Evolutionary conservation across 2,888 invertebrate genomes (phyloP), one percentile per base, ranked within the genome.

Genomic region (Nesidiocoris tenuis): DNA sequence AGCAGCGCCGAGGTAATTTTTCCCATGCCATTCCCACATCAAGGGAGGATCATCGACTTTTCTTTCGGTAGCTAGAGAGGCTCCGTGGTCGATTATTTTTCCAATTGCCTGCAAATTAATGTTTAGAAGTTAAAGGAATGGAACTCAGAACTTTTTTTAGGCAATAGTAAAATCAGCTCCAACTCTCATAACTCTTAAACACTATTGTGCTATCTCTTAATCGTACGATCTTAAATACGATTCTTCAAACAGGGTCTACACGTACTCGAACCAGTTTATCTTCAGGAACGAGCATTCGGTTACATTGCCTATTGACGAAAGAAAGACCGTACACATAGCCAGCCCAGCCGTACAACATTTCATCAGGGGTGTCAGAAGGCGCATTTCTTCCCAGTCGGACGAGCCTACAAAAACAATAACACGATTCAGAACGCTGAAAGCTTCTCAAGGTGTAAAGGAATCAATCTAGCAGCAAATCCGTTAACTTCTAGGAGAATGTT

Each of bases 1-100:
- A 64, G 96, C 96, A 59, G 92, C 95, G 18, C 96, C 96, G 67
- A 94, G 85, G 82, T 96, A 96, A 82, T 90, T 87, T 82, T 90
- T 91, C 56, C 90, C 90, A 84, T 96, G 95, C 95, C 95, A 96
- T 81, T 90, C 87, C 85, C 91, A 96, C 87, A 93, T 88, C 57
- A 96, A 85, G 0, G 94, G 92, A 79, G 87, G 55, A 54, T 18
- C 21, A 2, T 71, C 22, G 17, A 59, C 55, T 0, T 55, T 19
- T 39, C 72, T 61, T 17, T 19, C 17, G 18, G 83, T 81, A 1
- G 92, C 85, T 81, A 89, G 86, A 56, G 84, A 82, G 83, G 87
- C 87, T 0, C 94, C 94, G 78, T 89, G 89, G 78, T 85, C 83
- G 17, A 91, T 81, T 76, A 91, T 88, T 24, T 85, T 83, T 76